Conservation (phyloP, 2,797 vertebrate genomes). For the Hylomyscus alleni region DNA sequence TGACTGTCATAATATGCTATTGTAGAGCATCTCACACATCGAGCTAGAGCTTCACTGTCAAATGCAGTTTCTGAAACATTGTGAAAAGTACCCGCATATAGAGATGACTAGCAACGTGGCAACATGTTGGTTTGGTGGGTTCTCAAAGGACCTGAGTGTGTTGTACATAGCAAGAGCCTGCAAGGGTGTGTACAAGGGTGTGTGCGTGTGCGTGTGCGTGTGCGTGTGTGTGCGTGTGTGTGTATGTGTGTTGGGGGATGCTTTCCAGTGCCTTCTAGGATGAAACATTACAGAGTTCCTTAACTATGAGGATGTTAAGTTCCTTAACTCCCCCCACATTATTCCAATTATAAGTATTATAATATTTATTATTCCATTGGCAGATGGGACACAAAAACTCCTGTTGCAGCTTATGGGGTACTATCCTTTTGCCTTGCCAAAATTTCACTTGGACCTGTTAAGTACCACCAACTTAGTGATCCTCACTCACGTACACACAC, state of each 20-base stretch:
- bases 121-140: background rate
- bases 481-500: no score
- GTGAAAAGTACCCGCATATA: background rate
- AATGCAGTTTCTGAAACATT: slow-evolving; percentile 32
- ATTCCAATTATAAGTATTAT: background rate
- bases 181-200: background rate
- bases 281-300: background rate
- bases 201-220: no score
- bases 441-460: slow-evolving; percentile 7
- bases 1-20: background rate
- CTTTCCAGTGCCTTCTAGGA: background rate
- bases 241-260: background rate
- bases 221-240: background rate
- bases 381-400: background rate
- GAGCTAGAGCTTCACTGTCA: background rate
- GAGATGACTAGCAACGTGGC: background rate
- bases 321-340: background rate
- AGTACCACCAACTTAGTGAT: background rate
- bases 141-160: accelerated
- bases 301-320: background rate
- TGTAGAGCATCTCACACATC: background rate
- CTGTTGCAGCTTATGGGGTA: background rate
- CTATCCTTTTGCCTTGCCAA: background rate
- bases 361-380: background rate
- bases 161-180: background rate